Evolutionary conservation across 2,113 vertebrate species (phyloP).

Genomic region (Vicugna pacos): DNA sequence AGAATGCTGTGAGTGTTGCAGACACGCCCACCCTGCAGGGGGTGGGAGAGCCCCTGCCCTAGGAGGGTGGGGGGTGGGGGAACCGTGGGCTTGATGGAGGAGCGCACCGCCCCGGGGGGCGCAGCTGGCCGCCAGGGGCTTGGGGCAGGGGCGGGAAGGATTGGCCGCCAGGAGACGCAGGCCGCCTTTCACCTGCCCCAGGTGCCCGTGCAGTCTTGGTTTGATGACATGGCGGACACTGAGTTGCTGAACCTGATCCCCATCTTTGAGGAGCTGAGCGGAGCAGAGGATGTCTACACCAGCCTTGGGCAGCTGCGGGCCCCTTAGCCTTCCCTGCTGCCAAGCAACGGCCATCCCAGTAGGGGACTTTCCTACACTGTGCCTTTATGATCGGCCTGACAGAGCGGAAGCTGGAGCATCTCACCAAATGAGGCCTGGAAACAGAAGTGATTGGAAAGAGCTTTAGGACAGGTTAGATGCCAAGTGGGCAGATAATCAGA

Average conservation of each 20-base stretch:
- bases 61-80: background rate
- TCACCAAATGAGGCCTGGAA: conserved; percentile 42
- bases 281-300: conserved; percentile 91
- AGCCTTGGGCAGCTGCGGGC: conserved; percentile 91
- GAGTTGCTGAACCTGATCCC: conserved; percentile 94
- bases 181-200: conserved; percentile 51
- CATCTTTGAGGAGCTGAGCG: conserved; percentile 93
- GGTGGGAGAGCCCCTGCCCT: background rate
- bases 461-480: conserved; percentile 53
- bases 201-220: conserved; percentile 95
- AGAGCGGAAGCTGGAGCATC: conserved; percentile 63
- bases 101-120: accelerated
- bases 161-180: background rate
- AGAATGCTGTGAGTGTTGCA: conserved; percentile 91
- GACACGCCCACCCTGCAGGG: accelerated
- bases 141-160: background rate
- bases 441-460: conserved; percentile 21
- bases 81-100: background rate
- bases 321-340: conserved; percentile 81
- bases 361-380: conserved; percentile 84
- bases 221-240: conserved; percentile 93
- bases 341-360: conserved; percentile 52
- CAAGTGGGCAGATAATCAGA: background rate
- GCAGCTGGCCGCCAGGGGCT: background rate
- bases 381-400: conserved; percentile 83